These are phyloP conservation scores for Sicus ferrugineus DNA, from an alignment of 2,888 invertebrate genomes.

Conservation along the genomic window DNA sequence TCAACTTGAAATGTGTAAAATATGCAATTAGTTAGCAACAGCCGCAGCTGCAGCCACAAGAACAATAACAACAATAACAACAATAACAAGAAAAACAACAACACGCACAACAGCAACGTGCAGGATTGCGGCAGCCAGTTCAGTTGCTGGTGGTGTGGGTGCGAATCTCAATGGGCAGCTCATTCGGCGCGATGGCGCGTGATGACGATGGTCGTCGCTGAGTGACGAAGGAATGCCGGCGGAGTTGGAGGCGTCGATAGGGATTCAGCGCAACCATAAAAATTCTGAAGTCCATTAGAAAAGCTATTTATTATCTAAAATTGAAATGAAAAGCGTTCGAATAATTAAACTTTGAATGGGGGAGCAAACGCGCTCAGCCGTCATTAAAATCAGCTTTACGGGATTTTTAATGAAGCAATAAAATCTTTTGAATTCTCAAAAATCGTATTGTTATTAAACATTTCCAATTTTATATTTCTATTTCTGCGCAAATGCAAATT, in stretches of 20 bases:
- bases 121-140: background rate
- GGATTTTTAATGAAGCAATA: too few species aligned
- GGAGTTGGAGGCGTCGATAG: background rate
- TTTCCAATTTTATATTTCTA: too few species aligned
- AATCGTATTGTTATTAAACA: too few species aligned
- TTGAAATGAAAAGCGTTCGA: background rate
- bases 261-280: background rate
- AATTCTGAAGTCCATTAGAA: conserved; percentile 14
- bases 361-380: too few species aligned
- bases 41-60: background rate
- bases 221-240: background rate
- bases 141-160: background rate
- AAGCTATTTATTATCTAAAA: conserved; percentile 1
- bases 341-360: conserved; percentile 14
- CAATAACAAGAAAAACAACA: background rate
- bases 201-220: background rate
- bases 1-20: conserved; percentile 33
- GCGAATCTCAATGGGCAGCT: background rate
- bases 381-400: too few species aligned
- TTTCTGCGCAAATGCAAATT: too few species aligned
- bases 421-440: too few species aligned
- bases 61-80: background rate
- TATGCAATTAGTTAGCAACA: conserved; percentile 31
- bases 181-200: background rate
- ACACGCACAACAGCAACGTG: background rate